A percentile compares a stretch with the other conserved stretches of the same genome.
phyloP scores from a whole-genome alignment of 2,888 invertebrate species.

The Rugalucina vietnamica region DNA sequence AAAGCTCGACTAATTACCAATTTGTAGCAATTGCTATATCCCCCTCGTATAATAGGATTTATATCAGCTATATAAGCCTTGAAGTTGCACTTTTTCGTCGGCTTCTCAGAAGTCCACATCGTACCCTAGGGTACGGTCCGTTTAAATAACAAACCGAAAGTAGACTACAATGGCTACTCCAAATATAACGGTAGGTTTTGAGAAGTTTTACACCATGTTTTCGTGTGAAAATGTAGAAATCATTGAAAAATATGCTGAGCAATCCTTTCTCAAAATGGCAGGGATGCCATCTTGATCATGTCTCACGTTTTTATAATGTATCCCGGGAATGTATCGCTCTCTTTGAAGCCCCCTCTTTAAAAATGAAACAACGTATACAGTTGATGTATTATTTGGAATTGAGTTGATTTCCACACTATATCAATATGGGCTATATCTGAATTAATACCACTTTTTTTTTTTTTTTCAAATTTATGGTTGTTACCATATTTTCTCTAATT shows the following conservation, averaged over 20 bases:
- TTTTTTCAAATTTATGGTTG: no score
- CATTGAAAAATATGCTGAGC: no score
- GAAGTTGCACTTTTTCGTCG: slow-evolving; percentile 66
- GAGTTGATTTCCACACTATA: no score
- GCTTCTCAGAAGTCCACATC: slow-evolving; percentile 76
- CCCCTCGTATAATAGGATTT: slow-evolving; percentile 68
- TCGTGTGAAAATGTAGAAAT: background rate
- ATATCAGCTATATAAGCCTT: slow-evolving; percentile 77
- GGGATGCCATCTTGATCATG: slow-evolving; percentile 23
- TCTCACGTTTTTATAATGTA: background rate
- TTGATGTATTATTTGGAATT: no score
- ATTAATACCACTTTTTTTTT: no score
- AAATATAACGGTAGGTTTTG: slow-evolving; percentile 70
- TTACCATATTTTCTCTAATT: no score
- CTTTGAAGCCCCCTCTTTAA: no score
- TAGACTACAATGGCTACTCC: slow-evolving; percentile 64
- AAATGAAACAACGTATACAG: no score
- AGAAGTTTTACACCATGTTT: background rate
- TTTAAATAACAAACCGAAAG: slow-evolving; percentile 27
- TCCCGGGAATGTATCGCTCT: no score
- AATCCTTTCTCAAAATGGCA: background rate
- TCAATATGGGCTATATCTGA: no score
- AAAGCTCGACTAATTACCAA: slow-evolving; percentile 22
- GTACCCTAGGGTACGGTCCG: slow-evolving; percentile 12
- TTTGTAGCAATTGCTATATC: slow-evolving; percentile 40